Base-by-base conservation (phyloP, 2,113 vertebrate species). In the Notarius quadriscutis region DNA sequence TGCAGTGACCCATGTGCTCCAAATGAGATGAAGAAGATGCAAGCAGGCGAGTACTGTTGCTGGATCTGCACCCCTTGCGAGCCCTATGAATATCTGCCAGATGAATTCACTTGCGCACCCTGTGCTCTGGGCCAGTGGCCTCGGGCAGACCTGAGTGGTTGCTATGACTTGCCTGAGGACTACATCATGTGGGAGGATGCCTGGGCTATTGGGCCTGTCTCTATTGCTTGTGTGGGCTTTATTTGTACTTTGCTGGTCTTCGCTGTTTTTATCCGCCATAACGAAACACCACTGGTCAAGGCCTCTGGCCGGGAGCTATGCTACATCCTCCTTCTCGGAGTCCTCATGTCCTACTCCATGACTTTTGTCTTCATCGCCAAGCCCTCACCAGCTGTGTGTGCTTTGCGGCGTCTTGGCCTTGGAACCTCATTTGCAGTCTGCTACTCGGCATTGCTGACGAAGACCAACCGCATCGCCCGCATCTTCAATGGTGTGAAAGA, bases 21-120 rank as follows among this genome's bases (percentile, higher is more conserved):
- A 71, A 99, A 99, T 0, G 98, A 99, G 93, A 99, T 99, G 98
- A 99, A 99, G 95, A 99, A 98, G 89, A 99, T 99, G 97, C 98
- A 99, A 81, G 98, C 98, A 50, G 98, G 98, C 75, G 98, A 99
- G 5, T 98, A 99, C 91, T 99, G 98, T 93, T 99, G 98, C 91
- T 99, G 98, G 98, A 99, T 99, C 91, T 99, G 98, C 67, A 99
- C 99, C 57, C 96, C 98, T 17, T 99, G 98, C 17, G 98, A 99
- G 92, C 91, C 95, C 80, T 97, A 97, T 0, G 97, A 99, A 91
- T 99, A 97, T 91, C 93, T 99, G 91, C 95, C 93, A n/a, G 98
- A 99, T 58, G 98, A 99, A 93, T 98, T 99, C 92, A 99, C 98
- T 62, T 99, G 98, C 86, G 93, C 92, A 9, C 97, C 97, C 65